A percentile compares a stretch with the other conserved stretches of the same genome.
These are phyloP conservation scores for Nycticebus coucang DNA, from an alignment of 2,113 vertebrate species.

Conservation along the genomic window DNA sequence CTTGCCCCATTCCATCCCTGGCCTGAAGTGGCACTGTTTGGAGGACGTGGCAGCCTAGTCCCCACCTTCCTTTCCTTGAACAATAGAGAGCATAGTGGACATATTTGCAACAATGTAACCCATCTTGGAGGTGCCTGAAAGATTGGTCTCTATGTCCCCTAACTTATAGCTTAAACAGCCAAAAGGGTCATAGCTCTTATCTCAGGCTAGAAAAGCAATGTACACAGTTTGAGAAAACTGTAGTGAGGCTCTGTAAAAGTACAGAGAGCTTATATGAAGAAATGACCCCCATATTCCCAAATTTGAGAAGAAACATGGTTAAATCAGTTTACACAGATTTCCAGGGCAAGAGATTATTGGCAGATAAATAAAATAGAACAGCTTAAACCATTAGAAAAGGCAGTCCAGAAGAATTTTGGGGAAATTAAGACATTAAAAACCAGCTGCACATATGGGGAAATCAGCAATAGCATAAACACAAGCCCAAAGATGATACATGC, in stretches of 20 bases:
- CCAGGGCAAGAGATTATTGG: background rate
- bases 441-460: background rate
- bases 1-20: background rate
- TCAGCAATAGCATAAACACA: background rate
- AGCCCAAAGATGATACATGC: background rate
- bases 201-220: background rate
- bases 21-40: background rate
- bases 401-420: background rate
- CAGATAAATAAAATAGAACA: background rate
- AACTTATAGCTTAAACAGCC: background rate
- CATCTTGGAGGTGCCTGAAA: background rate
- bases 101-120: background rate
- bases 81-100: background rate
- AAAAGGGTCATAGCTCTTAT: background rate
- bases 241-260: background rate
- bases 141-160: background rate
- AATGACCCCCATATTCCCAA: background rate
- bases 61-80: background rate
- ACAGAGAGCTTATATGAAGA: background rate
- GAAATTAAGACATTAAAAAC: slow-evolving; percentile 41
- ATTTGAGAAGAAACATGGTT: background rate
- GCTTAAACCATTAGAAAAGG: background rate
- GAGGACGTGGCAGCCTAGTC: background rate
- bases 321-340: background rate
- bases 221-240: background rate